Conservation (phyloP, 2,888 invertebrate genomes). For the Lithophane socia region DNA sequence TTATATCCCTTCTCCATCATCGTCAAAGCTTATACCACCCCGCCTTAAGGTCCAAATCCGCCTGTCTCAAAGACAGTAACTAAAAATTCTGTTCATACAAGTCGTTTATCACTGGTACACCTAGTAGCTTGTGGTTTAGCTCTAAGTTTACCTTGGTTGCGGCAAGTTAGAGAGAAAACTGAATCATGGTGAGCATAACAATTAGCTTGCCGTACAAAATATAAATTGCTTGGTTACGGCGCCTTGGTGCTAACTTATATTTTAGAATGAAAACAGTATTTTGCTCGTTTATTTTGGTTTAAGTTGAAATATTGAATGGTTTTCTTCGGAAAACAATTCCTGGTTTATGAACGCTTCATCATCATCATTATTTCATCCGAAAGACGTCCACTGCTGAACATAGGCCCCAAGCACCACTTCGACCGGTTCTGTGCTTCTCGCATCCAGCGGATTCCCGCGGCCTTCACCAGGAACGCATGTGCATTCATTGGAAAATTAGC, state of each 20-base stretch:
- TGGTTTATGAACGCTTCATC: too few species aligned
- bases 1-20: neutral
- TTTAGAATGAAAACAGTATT: conserved; percentile 33
- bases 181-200: conserved; percentile 52
- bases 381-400: too few species aligned
- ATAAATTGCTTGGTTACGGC: conserved; percentile 48
- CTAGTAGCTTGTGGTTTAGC: conserved; percentile 51
- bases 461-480: too few species aligned
- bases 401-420: too few species aligned
- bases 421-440: too few species aligned
- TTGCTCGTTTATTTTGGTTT: neutral
- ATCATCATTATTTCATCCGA: too few species aligned
- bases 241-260: conserved; percentile 14
- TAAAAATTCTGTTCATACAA: conserved; percentile 65
- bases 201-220: conserved; percentile 46
- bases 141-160: conserved; percentile 53
- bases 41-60: conserved; percentile 9
- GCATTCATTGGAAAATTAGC: neutral
- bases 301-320: neutral
- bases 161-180: conserved; percentile 50
- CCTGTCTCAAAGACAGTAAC: neutral
- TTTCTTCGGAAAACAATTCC: neutral
- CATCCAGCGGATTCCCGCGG: too few species aligned
- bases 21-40: neutral
- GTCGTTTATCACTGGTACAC: conserved; percentile 59